Conservation (phyloP, 2,797 vertebrate species). For the Bufotes viridis region DNA sequence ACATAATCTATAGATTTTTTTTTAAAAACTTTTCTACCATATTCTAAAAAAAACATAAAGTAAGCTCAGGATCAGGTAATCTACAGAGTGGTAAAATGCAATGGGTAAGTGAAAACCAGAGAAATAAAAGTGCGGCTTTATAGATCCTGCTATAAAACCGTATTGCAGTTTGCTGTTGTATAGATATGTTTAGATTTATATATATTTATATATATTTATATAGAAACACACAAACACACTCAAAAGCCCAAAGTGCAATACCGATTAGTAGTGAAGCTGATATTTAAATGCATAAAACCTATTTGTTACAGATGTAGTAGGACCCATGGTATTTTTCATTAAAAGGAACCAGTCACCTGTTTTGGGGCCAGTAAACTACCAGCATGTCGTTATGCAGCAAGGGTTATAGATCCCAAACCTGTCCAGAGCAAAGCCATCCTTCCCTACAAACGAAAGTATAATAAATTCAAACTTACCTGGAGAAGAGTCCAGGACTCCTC, state of each 20-base stretch:
- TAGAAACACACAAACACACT: conserved; percentile 56
- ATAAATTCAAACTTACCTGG: no score
- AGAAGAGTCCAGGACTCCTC: no score
- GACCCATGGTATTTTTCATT: conserved; percentile 15
- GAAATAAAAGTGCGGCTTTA: conserved; percentile 37
- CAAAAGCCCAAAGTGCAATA: conserved; percentile 60
- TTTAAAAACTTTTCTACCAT: conserved; percentile 16
- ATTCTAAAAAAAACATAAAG: conserved; percentile 16
- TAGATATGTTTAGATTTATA: conserved; percentile 46
- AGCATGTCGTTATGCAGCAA: no score
- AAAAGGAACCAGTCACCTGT: background rate
- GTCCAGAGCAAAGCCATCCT: no score
- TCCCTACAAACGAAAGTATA: no score
- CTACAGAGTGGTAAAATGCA: conserved; percentile 41
- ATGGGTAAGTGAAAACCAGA: conserved; percentile 19
- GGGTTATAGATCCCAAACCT: no score
- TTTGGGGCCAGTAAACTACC: no score
- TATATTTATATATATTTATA: conserved; percentile 47
- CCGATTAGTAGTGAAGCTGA: conserved; percentile 55
- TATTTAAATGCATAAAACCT: conserved; percentile 47
- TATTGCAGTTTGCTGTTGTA: conserved; percentile 59
- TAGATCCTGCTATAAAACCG: conserved; percentile 62
- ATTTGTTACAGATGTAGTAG: conserved; percentile 36
- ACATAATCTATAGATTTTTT: conserved; percentile 17
- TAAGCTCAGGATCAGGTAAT: conserved; percentile 2